Evolutionary conservation across 2,113 vertebrate genomes (phyloP).

Genomic region (Indicator indicator): DNA sequence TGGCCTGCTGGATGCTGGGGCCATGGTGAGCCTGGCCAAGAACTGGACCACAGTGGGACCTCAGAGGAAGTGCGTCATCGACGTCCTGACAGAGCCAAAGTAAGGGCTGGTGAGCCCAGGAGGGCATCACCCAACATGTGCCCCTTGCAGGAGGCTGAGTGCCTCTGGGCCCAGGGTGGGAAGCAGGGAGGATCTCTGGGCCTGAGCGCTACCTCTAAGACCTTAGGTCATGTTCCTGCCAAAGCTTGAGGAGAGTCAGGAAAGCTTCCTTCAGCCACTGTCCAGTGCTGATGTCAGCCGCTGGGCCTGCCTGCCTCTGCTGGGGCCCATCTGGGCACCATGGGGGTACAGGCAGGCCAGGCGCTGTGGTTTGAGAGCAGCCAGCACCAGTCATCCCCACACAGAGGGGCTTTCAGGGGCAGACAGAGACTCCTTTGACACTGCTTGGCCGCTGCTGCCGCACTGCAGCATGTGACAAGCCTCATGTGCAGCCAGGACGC

Average conservation of each 20-base stretch:
- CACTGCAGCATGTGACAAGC: not conserved
- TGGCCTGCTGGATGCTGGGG: slow-evolving; percentile 90
- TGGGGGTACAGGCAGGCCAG: not conserved
- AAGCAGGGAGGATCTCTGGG: rapidly evolving
- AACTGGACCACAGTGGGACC: slow-evolving; percentile 91
- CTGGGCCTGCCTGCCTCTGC: not conserved
- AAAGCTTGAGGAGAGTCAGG: not conserved
- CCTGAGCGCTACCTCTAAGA: not conserved
- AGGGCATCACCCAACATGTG: rapidly evolving
- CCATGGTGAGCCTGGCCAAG: slow-evolving; percentile 91
- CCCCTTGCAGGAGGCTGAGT: rapidly evolving
- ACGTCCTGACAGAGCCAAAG: slow-evolving; percentile 89
- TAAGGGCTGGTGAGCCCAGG: slow-evolving; percentile 56
- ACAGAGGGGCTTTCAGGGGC: slow-evolving; percentile 58
- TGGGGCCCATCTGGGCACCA: not conserved
- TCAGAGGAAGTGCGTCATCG: slow-evolving; percentile 89
- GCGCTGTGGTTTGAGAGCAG: not conserved
- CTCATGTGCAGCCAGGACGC: rapidly evolving
- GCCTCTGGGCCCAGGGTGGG: not conserved
- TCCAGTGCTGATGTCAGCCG: rapidly evolving
- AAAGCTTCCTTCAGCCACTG: not conserved
- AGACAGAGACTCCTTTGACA: slow-evolving; percentile 61
- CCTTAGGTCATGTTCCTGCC: rapidly evolving
- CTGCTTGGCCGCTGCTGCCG: not conserved
- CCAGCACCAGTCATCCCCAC: not conserved